Evolutionary conservation across 2,113 vertebrate genomes (phyloP).

Genomic region (Genyomyrus donnyi): DNA sequence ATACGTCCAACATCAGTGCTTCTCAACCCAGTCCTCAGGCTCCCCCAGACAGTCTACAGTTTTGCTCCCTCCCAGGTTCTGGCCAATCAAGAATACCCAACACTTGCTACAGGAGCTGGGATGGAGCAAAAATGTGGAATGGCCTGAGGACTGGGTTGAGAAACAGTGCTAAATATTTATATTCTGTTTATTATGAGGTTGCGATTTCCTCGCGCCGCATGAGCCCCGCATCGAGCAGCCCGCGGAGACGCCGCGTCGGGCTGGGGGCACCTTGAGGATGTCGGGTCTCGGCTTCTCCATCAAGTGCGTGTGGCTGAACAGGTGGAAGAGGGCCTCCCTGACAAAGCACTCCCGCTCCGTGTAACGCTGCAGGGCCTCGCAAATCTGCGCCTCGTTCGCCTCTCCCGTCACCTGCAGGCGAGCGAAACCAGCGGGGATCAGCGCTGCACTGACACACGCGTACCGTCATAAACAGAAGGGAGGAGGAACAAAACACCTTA

Average conservation of each 20-base stretch:
- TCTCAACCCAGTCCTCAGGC: neutral
- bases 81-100: neutral
- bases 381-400: slow-evolving; percentile 94
- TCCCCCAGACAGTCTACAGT: neutral
- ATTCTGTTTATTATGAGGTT: neutral
- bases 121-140: neutral
- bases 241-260: neutral
- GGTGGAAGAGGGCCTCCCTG: slow-evolving; percentile 91
- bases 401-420: slow-evolving; percentile 84
- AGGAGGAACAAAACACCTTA: neutral
- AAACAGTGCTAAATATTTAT: neutral
- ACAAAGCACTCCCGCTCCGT: slow-evolving; percentile 94
- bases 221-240: neutral
- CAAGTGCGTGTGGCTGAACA: slow-evolving; percentile 90
- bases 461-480: neutral
- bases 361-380: slow-evolving; percentile 88
- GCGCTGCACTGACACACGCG: neutral
- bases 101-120: neutral
- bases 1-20: neutral
- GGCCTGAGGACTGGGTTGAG: neutral
- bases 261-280: slow-evolving; percentile 79
- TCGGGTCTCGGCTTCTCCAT: slow-evolving; percentile 96
- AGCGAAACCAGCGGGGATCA: neutral
- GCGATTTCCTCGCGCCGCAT: neutral
- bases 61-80: neutral